Evolutionary conservation across 1,140 invertebrate species (phyloP), one percentile per base, ranked within the genome.

Genomic region (Magallana gigas): DNA sequence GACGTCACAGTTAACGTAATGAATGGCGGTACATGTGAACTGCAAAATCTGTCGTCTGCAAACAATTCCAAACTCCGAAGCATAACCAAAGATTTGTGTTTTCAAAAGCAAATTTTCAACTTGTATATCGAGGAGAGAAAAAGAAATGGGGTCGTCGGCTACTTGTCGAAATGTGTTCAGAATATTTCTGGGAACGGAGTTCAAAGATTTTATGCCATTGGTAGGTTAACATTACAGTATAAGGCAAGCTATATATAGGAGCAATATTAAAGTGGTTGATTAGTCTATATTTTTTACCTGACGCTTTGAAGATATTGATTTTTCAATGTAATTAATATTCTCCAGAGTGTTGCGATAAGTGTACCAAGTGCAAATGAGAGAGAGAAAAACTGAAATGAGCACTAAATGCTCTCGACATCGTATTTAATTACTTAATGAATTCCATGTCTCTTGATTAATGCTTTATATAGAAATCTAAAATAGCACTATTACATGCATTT

Each of bases 161-260:
- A 76, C 36, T 23, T 76, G 36, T 76, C 68, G 68, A 76, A 76
- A 18, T 76, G 68, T 76, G 23, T 29, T 76, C 23, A 76, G 29
- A 76, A 76, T 76, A 29, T 76, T 12, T 76, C 68, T 29, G 68
- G 68, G 8, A 76, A 36, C 36, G 68, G 4, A 29, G 18, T 76
- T 29, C 18, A 76, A 76, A 76, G 68, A 36, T 36, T 29, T 8
- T 76, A 76, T 36, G 23, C 23, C 14, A 23, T 29, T 29, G 23
- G 68, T 76, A 76, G 68, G 68, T 76, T 12, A 12, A 18, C 18
- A 11, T 11, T 29, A 48, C 36, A 48, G 5, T 48, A 48, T 48
- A 48, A 48, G 36, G 36, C 36, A 48, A 4, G 36, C 36, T 48
- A 48, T 48, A 48, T 48, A 48, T 48, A 4, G 36, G 23, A 23